Base-by-base conservation (phyloP, 2,797 vertebrate genomes). In the Sylvia borin region DNA sequence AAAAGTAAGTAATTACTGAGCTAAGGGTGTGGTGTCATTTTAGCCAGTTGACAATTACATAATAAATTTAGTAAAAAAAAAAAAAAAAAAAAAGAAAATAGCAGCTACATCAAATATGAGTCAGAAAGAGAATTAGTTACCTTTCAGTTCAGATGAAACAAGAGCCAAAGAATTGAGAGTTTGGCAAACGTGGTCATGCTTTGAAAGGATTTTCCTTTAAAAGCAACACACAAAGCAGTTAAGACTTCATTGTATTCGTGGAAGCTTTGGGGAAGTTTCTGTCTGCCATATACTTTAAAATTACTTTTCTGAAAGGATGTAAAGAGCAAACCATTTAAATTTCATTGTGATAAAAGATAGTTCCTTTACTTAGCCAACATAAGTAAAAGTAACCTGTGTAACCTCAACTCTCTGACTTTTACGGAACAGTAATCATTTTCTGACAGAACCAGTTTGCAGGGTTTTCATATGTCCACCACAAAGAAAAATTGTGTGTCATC, bases 401-500 rank as follows among this genome's bases (percentile, higher is more conserved):
- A 90, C 68, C 95, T 60, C 66, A 64, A 2, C 47, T 50, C 25
- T 40, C 70, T 43, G 45, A 62, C 76, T 45, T 95, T 92, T 89
- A 60, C 7, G 10, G 76, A 85, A 88, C 65, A 96, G 90, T 90
- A 95, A 96, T 88, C 2, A 38, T 88, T 87, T 97, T 80, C 54
- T 83, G 74, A 88, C 51, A 66, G 81, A 85, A 51, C 34, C 68
- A 26, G 85, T 93, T 81, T 45, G 18, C 64, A 80, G 84, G 16
- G 76, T 91, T 91, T 81, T 86, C 47, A 13, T 71, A 73, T 24
- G 53, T 82, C 92, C 62, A 85, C 74, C 81, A 93, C 29, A 78
- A 91, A 95, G 68, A 83, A 84, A 92, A 84, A 65, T 92, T 74
- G 74, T 92, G 67, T 86, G 70, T 94, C 91, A 91, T 85, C 81